Conservation (phyloP, 2,113 vertebrate species). For the Hypocryptadius cinnamomeus region DNA sequence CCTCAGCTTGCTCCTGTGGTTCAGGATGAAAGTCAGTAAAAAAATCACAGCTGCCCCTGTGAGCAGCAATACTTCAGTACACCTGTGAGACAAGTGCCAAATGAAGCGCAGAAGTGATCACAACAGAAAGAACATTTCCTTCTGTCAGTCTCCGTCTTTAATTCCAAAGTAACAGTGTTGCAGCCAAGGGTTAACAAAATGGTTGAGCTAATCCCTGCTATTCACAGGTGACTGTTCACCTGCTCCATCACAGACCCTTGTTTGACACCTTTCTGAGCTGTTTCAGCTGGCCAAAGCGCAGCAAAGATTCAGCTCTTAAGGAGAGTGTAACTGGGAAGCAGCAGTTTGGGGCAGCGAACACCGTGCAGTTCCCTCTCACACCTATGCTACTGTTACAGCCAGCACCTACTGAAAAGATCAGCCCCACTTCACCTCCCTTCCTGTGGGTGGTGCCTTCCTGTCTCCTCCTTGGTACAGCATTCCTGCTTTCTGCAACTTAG, state of each 20-base stretch:
- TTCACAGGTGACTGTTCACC: neutral
- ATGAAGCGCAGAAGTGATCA: neutral
- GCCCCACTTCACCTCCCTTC: conserved; percentile 24
- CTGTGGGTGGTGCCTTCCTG: conserved; percentile 31
- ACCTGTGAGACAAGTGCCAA: neutral
- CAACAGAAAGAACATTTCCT: neutral
- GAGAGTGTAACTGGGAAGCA: neutral
- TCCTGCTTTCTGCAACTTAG: conserved; percentile 40
- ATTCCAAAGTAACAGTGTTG: neutral
- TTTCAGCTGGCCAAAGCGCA: neutral
- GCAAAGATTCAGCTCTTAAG: neutral
- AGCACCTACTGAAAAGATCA: neutral
- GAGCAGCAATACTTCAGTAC: neutral
- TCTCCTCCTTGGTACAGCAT: conserved; percentile 25
- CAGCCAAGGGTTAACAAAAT: neutral
- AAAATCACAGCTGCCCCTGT: neutral
- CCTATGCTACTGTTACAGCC: neutral
- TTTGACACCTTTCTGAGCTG: neutral
- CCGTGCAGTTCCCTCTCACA: neutral
- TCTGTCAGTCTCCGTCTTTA: neutral
- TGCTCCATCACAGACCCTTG: neutral
- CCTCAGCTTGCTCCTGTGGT: neutral
- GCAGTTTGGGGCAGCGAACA: neutral
- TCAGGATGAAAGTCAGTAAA: neutral
- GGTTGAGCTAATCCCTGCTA: neutral